These are phyloP conservation scores for Drusus annulatus DNA, from an alignment of 1,140 invertebrate species.

Conservation along the genomic window DNA sequence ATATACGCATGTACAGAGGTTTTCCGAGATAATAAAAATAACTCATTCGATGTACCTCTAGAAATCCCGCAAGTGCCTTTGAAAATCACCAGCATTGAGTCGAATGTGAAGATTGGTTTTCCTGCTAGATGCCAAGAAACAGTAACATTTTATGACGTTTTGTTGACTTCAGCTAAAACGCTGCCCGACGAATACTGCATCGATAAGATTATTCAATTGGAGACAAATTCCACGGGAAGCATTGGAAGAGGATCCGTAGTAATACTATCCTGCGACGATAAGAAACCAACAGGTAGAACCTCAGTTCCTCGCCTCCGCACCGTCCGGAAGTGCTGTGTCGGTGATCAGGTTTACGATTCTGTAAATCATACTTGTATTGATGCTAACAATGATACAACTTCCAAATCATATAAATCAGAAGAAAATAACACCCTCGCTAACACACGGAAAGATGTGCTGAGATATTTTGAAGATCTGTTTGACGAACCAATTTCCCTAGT, in stretches of 20 bases:
- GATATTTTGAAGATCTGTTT: constrained; percentile 21
- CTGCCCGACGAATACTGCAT: constrained; percentile 41
- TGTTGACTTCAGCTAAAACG: not conserved
- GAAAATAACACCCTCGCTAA: too few relatives aligned
- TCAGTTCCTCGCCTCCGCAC: not conserved
- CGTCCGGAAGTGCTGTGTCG: constrained; percentile 49
- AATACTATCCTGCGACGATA: constrained; percentile 22
- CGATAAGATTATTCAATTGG: constrained; percentile 44
- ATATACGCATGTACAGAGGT: constrained; percentile 1
- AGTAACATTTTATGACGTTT: not conserved
- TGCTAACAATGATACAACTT: not conserved
- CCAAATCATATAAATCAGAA: too few relatives aligned
- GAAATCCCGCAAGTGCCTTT: constrained; percentile 37
- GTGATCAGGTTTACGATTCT: constrained; percentile 46
- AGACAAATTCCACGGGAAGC: not conserved
- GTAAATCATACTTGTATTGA: constrained; percentile 41
- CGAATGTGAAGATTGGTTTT: constrained; percentile 33
- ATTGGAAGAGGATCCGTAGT: constrained; percentile 24
- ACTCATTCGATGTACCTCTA: constrained; percentile 14
- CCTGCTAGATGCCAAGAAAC: constrained; percentile 20
- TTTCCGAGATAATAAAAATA: not conserved
- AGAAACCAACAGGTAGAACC: not conserved
- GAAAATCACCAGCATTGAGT: not conserved
- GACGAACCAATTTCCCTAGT: constrained; percentile 18
- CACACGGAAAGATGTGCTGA: too few relatives aligned